Conservation (phyloP, 1,140 invertebrate species). For the Amyelois transitella region DNA sequence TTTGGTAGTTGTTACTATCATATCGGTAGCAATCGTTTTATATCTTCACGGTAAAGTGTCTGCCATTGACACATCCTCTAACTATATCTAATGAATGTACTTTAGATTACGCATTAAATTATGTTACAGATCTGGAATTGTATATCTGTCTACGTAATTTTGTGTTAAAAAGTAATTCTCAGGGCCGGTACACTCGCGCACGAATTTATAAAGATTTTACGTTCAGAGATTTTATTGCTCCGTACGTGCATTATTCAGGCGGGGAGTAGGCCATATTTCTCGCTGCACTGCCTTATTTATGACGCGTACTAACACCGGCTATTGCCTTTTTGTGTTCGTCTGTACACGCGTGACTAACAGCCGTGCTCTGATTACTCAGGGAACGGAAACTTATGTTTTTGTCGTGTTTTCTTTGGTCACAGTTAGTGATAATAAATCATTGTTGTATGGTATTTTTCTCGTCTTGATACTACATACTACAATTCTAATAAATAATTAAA, state of each 20-base stretch:
- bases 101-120: too few relatives aligned
- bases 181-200: not conserved
- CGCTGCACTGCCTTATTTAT: slow-evolving; percentile 1
- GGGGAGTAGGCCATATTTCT: slow-evolving; percentile 1
- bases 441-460: too few relatives aligned
- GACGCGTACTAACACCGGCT: not conserved
- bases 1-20: too few relatives aligned
- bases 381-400: not conserved
- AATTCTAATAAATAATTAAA: too few relatives aligned
- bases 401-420: not conserved
- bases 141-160: too few relatives aligned
- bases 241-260: slow-evolving; percentile 1
- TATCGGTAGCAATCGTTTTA: too few relatives aligned
- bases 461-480: too few relatives aligned
- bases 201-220: slow-evolving; percentile 1
- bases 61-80: too few relatives aligned
- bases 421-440: not conserved
- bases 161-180: not conserved
- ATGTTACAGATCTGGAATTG: too few relatives aligned
- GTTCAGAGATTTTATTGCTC: slow-evolving; percentile 3
- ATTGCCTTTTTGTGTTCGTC: not conserved
- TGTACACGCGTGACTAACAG: not conserved
- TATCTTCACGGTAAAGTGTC: too few relatives aligned
- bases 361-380: not conserved
- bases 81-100: too few relatives aligned